Evolutionary conservation across 2,888 invertebrate species (phyloP).

Genomic region (Podabrus alpinus): DNA sequence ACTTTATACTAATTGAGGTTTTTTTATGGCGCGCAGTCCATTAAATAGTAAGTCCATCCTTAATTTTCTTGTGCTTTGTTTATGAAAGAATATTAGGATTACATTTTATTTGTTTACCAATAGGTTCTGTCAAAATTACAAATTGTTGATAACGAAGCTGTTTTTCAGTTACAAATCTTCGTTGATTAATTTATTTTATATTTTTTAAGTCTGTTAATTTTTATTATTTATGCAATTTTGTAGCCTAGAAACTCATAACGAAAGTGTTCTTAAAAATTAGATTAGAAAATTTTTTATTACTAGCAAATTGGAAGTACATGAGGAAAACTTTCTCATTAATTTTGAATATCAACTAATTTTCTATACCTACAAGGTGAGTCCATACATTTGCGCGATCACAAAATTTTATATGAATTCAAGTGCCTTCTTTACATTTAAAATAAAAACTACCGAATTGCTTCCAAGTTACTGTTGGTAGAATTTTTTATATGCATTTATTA

Average conservation of each 20-base stretch:
- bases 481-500: neutral
- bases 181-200: neutral
- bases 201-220: neutral
- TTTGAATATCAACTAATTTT: neutral
- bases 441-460: neutral
- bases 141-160: neutral
- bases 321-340: neutral
- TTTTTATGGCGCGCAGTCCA: neutral
- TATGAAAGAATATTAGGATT: neutral
- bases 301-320: neutral
- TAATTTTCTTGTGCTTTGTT: neutral
- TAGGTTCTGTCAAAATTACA: neutral
- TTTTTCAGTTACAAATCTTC: neutral
- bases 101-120: neutral
- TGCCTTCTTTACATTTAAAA: neutral
- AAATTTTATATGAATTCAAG: neutral
- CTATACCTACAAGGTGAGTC: neutral
- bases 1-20: neutral
- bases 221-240: neutral
- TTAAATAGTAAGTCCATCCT: neutral
- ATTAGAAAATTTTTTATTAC: neutral
- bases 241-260: neutral
- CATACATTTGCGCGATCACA: neutral
- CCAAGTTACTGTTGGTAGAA: neutral
- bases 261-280: conserved; percentile 1